Base-by-base conservation (phyloP, 1,140 invertebrate species). In the Amyelois transitella region DNA sequence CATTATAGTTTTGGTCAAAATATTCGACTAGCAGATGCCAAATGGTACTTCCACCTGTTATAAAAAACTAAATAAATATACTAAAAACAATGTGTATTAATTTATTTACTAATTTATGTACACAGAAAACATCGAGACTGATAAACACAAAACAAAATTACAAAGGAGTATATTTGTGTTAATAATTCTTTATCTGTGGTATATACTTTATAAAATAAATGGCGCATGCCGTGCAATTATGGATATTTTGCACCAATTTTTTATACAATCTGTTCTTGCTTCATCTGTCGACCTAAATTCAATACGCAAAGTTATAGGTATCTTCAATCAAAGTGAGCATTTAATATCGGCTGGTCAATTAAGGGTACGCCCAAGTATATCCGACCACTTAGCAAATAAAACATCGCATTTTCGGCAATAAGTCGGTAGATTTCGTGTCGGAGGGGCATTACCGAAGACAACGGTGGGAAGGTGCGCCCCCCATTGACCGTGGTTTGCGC, bases 401-500 rank as follows among this genome's bases (percentile, higher is more conserved):
- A 82, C 77, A 75, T 47, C 45, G 53, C 53, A 50, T 58, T 47
- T 51, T 55, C 56, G 60, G 58, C 69, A 69, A 76, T 80, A 81
- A 76, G 68, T 78, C 77, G 69, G 60, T 76, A 72, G 75, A 81
- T 83, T 70, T 75, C 82, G 80, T 86, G 80, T 70, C 78, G 69
- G 62, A 53, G 57, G 63, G 58, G 69, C 79, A 79, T 86, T 82
- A 77, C 64, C 62, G 73, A 77, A 81, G 81, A 85, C 77, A 80
- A 69, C 75, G 66, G 61, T 68, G 79, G 80, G 61, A 69, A 81
- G 80, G 80, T 75, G 78, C 78, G 80, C 74, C 77, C 59, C 78
- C 79, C 81, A 85, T 82, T 83, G 82, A 83, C 82, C 80, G 78
- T 70, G 68, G 70, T 67, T 75, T 70, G 69, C 70, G 73, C 70